Percentiles rank a stretch among this genome's conserved stretches.
Evolutionary conservation across 2,797 vertebrate species (phyloP).

Genomic region (Phalloptychus januarius): DNA sequence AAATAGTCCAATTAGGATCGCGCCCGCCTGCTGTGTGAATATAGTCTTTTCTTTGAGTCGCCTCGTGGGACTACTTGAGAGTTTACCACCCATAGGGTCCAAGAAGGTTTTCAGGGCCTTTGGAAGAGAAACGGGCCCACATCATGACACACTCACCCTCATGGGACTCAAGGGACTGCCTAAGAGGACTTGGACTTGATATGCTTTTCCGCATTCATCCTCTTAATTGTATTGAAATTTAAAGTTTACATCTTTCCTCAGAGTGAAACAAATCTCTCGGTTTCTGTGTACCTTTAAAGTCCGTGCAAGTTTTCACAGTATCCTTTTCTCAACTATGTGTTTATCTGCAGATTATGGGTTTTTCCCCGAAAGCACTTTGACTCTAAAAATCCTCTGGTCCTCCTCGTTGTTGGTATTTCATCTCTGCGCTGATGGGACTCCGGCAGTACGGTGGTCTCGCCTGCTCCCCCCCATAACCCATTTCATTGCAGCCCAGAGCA

Average conservation of each 20-base stretch:
- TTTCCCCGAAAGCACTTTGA: slow-evolving; percentile 35
- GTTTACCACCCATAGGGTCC: neutral
- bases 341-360: slow-evolving; percentile 36
- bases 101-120: too few species aligned
- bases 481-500: slow-evolving; percentile 70
- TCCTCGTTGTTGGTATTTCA: slow-evolving; percentile 57
- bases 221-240: neutral
- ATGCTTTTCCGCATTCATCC: neutral
- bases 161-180: too few species aligned
- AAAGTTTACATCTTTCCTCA: neutral
- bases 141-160: neutral
- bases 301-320: slow-evolving; percentile 30
- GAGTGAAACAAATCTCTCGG: neutral
- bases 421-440: slow-evolving; percentile 60
- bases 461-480: slow-evolving; percentile 52
- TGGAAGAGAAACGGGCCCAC: too few species aligned
- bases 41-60: too few species aligned
- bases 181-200: neutral
- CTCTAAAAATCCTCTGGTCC: slow-evolving; percentile 38
- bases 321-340: slow-evolving; percentile 33
- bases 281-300: slow-evolving; percentile 36
- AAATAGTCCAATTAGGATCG: too few species aligned
- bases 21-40: too few species aligned
- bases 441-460: slow-evolving; percentile 39
- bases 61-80: neutral